These are phyloP conservation scores for Danio tinwini DNA, from an alignment of 2,797 vertebrate species.

Conservation along the genomic window DNA sequence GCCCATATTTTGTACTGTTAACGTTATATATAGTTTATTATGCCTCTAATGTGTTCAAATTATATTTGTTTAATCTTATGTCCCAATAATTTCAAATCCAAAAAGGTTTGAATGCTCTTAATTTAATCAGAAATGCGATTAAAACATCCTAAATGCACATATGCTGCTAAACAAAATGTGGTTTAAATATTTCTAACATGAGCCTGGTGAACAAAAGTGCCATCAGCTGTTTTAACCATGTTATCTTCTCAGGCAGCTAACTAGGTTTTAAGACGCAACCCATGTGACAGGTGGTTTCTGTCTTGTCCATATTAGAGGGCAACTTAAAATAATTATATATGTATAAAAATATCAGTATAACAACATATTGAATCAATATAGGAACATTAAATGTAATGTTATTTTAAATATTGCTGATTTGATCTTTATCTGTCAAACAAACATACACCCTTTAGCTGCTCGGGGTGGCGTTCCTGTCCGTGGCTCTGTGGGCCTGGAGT, in stretches of 20 bases:
- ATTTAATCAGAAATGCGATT: not conserved
- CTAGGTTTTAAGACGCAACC: not conserved
- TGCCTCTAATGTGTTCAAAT: not conserved
- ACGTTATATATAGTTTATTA: no score
- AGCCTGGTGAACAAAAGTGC: not conserved
- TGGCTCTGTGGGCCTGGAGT: constrained; percentile 98
- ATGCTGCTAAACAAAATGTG: not conserved
- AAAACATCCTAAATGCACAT: not conserved
- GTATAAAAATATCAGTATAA: no score
- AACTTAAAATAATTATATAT: not conserved
- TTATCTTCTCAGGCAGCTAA: not conserved
- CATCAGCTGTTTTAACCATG: not conserved
- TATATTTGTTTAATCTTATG: not conserved
- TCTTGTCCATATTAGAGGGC: not conserved
- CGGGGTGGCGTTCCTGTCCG: constrained; percentile 95
- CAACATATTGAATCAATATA: no score
- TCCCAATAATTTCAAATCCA: no score
- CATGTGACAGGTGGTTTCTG: not conserved
- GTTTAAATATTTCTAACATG: not conserved
- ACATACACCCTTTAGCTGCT: constrained; percentile 83
- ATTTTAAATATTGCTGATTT: no score
- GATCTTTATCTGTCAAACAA: no score
- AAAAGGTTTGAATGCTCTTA: not conserved
- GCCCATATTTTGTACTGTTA: not conserved
- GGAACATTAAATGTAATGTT: no score